Evolutionary conservation across 2,797 vertebrate species (phyloP).

Genomic region (Cynodonichthys magdalenae): DNA sequence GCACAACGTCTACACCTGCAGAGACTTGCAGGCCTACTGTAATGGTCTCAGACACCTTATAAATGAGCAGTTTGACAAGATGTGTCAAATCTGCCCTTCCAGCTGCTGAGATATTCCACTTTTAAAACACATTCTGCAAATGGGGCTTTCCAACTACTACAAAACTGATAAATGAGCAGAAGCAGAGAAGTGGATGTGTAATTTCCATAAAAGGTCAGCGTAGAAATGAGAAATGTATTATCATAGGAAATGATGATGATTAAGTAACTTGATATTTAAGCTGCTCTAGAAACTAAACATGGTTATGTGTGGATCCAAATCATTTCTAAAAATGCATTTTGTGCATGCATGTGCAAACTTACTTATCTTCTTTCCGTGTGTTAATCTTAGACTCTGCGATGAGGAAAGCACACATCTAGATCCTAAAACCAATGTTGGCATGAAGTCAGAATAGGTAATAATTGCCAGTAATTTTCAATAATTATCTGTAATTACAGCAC

Average conservation of each 20-base stretch:
- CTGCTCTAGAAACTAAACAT: conserved; percentile 23
- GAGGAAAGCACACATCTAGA: conserved; percentile 14
- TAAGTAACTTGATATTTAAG: conserved; percentile 38
- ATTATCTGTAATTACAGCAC: conserved; percentile 43
- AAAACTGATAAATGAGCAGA: conserved; percentile 47
- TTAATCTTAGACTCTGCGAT: conserved; percentile 12
- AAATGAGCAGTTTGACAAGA: conserved; percentile 69
- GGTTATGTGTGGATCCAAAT: conserved; percentile 17
- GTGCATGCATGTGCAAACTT: conserved; percentile 4
- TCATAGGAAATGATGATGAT: conserved; percentile 29
- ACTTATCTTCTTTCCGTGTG: background rate
- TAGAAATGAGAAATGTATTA: conserved; percentile 39
- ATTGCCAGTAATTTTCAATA: conserved; percentile 40
- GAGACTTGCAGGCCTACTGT: conserved; percentile 53
- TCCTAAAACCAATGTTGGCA: conserved; percentile 24
- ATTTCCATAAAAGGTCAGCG: conserved; percentile 58
- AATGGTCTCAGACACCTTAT: conserved; percentile 62
- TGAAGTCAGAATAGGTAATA: conserved; percentile 31
- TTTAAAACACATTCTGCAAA: conserved; percentile 63
- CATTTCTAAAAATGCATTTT: conserved; percentile 15
- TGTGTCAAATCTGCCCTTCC: conserved; percentile 66
- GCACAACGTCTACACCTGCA: conserved; percentile 64
- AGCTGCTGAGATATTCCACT: conserved; percentile 56
- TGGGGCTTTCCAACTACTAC: conserved; percentile 50
- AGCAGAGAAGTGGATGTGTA: conserved; percentile 26